Percentiles rank a stretch among this genome's conserved stretches.
Conservation (phyloP, 2,888 invertebrate species). For the Caenorhabditis zanzibari region DNA sequence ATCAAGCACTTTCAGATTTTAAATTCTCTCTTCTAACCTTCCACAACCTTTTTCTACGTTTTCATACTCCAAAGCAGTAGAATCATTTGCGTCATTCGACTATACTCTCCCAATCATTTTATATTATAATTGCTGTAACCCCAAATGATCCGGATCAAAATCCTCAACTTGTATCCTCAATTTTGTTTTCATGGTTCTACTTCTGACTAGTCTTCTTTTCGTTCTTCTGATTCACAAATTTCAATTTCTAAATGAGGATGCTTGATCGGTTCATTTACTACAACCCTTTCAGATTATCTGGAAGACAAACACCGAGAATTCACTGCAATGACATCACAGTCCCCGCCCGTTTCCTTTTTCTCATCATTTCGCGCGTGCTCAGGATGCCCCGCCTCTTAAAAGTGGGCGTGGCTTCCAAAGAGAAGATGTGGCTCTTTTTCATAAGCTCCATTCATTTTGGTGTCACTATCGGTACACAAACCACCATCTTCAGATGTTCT, state of each 20-base stretch:
- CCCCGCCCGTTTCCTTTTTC: constrained; percentile 23
- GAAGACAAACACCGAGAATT: constrained; percentile 15
- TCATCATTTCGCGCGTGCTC: constrained; percentile 43
- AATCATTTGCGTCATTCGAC: constrained; percentile 14
- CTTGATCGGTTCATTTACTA: constrained; percentile 15
- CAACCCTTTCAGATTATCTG: constrained; percentile 23
- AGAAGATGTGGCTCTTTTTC: constrained; percentile 10
- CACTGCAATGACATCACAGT: constrained; percentile 42
- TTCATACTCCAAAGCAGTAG: not conserved
- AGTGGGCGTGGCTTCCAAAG: constrained; percentile 28
- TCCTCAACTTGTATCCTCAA: not conserved
- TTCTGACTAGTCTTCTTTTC: not conserved
- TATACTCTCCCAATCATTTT: constrained; percentile 13
- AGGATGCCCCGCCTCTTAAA: constrained; percentile 15
- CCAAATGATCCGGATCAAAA: constrained; percentile 10
- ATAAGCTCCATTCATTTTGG: constrained; percentile 51
- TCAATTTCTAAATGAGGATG: constrained; percentile 3
- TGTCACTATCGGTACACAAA: constrained; percentile 44
- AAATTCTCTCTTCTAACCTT: too few relatives aligned
- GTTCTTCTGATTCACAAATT: constrained; percentile 24
- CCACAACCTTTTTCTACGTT: too few relatives aligned
- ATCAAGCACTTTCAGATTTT: too few relatives aligned
- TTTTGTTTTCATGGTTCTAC: constrained; percentile 7
- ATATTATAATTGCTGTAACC: constrained; percentile 13
- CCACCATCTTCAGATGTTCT: constrained; percentile 37